These are phyloP conservation scores for Istiophorus platypterus DNA, from an alignment of 2,113 vertebrate species.

Conservation along the genomic window DNA sequence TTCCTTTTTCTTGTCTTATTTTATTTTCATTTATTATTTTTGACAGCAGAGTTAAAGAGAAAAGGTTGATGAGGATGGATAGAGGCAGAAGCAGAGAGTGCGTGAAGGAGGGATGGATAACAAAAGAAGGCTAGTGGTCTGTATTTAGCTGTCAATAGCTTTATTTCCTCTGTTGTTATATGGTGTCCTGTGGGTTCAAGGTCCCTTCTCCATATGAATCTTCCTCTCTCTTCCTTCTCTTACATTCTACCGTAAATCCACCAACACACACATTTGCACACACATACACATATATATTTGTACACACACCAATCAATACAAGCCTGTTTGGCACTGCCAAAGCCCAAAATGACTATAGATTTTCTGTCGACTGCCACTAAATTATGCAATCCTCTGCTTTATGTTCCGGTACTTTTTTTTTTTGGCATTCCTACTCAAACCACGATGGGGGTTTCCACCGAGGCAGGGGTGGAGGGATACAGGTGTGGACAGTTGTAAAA, in stretches of 20 bases:
- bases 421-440: slow-evolving; percentile 52
- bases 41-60: slow-evolving; percentile 6
- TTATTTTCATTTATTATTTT: slow-evolving; percentile 13
- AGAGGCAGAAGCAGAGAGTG: background rate
- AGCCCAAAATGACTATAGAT: slow-evolving; percentile 84
- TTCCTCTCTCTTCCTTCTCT: slow-evolving; percentile 32
- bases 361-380: slow-evolving; percentile 75
- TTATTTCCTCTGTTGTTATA: slow-evolving; percentile 64
- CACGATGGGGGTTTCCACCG: slow-evolving; percentile 33
- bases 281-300: slow-evolving; percentile 41
- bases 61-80: slow-evolving; percentile 16
- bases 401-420: slow-evolving; percentile 70
- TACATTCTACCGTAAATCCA: slow-evolving; percentile 74
- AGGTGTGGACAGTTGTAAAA: background rate
- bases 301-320: slow-evolving; percentile 76
- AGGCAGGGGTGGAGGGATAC: slow-evolving; percentile 16
- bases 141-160: slow-evolving; percentile 47
- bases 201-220: slow-evolving; percentile 61
- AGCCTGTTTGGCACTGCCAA: slow-evolving; percentile 81
- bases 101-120: background rate
- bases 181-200: slow-evolving; percentile 60
- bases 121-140: background rate
- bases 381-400: slow-evolving; percentile 82
- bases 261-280: slow-evolving; percentile 57
- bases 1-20: slow-evolving; percentile 4